Percentiles rank a stretch among this genome's conserved stretches.
phyloP scores from a whole-genome alignment of 1,140 invertebrate species.

The Drosophila ironensis region DNA sequence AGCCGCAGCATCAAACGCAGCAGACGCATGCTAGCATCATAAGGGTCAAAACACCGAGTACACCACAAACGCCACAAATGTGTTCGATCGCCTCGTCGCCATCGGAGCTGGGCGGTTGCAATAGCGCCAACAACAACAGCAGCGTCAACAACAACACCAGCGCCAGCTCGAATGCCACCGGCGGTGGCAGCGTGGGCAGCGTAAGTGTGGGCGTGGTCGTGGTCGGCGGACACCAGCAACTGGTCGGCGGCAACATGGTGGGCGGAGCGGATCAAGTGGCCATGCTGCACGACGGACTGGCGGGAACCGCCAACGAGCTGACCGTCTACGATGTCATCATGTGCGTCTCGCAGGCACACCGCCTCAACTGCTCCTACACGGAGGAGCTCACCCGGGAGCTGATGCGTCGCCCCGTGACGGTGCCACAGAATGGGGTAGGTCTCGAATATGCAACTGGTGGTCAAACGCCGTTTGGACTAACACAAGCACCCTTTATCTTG shows the following conservation, averaged over 20 bases:
- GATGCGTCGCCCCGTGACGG: slow-evolving; percentile 82
- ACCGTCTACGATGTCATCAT: slow-evolving; percentile 93
- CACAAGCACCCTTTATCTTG: neutral
- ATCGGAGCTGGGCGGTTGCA: slow-evolving; percentile 78
- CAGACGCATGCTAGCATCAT: slow-evolving; percentile 65
- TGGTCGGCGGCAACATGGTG: slow-evolving; percentile 53
- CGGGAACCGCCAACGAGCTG: slow-evolving; percentile 82
- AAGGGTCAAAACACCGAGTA: slow-evolving; percentile 78
- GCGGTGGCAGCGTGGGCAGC: slow-evolving; percentile 67
- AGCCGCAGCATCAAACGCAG: slow-evolving; percentile 72
- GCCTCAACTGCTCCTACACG: slow-evolving; percentile 93
- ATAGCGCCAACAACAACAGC: slow-evolving; percentile 71
- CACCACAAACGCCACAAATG: slow-evolving; percentile 82
- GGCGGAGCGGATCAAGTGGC: slow-evolving; percentile 60
- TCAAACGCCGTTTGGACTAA: too few species aligned
- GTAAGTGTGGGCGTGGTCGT: slow-evolving; percentile 64
- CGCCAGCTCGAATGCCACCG: slow-evolving; percentile 47
- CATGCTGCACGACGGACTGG: slow-evolving; percentile 65
- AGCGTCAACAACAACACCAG: slow-evolving; percentile 35
- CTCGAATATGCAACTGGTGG: too few species aligned
- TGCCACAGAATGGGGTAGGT: slow-evolving; percentile 82
- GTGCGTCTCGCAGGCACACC: slow-evolving; percentile 94
- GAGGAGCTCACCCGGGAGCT: slow-evolving; percentile 92
- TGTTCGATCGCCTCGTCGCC: slow-evolving; percentile 82
- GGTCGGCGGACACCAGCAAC: slow-evolving; percentile 59